Evolutionary conservation across 2,888 invertebrate species (phyloP), one percentile per base, ranked within the genome.

Genomic region (Proisotoma minuta): DNA sequence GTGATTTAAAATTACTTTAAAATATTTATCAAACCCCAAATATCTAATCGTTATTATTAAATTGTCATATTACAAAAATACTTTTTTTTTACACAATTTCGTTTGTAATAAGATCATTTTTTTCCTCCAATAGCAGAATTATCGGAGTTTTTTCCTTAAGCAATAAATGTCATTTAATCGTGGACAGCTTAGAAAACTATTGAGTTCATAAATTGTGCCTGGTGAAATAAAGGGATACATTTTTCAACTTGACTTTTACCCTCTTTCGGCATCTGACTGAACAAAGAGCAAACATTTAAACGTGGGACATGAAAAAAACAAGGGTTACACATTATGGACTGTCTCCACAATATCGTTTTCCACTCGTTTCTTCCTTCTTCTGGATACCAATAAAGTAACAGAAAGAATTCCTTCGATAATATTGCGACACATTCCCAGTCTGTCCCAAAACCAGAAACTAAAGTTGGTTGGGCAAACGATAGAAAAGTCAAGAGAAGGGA

Each of bases 131-230:
- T 10, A 34, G 8, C 34, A 34, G 34, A 8, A 8, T n/a, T n/a
- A n/a, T 34, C 34, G 15, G 34, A 34, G 34, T 34, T 43, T 51
- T 27, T 24, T 24, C 28, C 51, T 28, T 50, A 62, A 68, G 68
- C 64, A 72, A 72, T 72, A 72, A 72, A 72, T 71, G 72, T 72
- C 72, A 70, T 71, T 72, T 71, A 72, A 72, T 72, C 70, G 72
- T 71, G 65, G 64, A 49, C 63, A 57, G 58, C 59, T 34, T 52
- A 60, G 64, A 66, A 65, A 70, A 64, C 65, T 70, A 72, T 71
- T 69, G 72, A 72, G 69, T 72, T 72, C 69, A 71, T 72, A 72
- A 72, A 72, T 72, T 69, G 62, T 70, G 54, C 50, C 59, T 26
- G 52, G 52, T 47, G 60, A 59, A 63, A 57, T 53, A 64, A 60